A percentile compares a stretch with the other conserved stretches of the same genome.
These are phyloP conservation scores for Calephelis perditalis DNA, from an alignment of 2,888 invertebrate species.

Conservation along the genomic window DNA sequence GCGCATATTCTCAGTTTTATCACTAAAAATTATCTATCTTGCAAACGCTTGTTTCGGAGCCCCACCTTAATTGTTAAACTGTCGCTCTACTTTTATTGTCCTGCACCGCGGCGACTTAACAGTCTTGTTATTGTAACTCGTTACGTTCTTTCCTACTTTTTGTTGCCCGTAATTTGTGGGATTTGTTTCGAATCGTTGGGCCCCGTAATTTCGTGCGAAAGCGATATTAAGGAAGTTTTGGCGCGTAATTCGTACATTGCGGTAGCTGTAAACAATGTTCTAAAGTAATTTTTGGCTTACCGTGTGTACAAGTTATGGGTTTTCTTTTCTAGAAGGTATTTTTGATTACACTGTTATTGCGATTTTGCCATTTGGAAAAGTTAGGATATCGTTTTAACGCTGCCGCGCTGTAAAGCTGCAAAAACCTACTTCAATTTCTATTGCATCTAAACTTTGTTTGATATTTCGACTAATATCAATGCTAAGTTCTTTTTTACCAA, in stretches of 20 bases:
- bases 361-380: background rate
- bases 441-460: too few relatives aligned
- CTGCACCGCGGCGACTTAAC: slow-evolving; percentile 51
- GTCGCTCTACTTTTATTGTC: slow-evolving; percentile 59
- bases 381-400: too few relatives aligned
- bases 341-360: background rate
- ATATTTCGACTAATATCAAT: too few relatives aligned
- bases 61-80: slow-evolving; percentile 47
- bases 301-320: slow-evolving; percentile 21
- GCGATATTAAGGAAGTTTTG: slow-evolving; percentile 46
- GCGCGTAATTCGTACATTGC: slow-evolving; percentile 26
- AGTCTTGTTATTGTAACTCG: slow-evolving; percentile 56
- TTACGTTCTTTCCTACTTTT: slow-evolving; percentile 44
- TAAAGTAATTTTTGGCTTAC: slow-evolving; percentile 26
- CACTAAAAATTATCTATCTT: too few relatives aligned
- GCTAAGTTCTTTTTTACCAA: too few relatives aligned
- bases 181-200: slow-evolving; percentile 41
- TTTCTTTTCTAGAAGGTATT: slow-evolving; percentile 18
- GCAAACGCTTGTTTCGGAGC: slow-evolving; percentile 33
- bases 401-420: too few relatives aligned
- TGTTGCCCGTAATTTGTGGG: slow-evolving; percentile 59
- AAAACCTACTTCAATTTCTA: background rate
- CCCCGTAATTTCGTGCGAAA: slow-evolving; percentile 43
- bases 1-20: too few relatives aligned
- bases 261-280: slow-evolving; percentile 29